Percentiles rank a stretch among this genome's conserved stretches.
These are phyloP conservation scores for Odocoileus hemionus DNA, from an alignment of 2,113 vertebrate species.

Conservation along the genomic window DNA sequence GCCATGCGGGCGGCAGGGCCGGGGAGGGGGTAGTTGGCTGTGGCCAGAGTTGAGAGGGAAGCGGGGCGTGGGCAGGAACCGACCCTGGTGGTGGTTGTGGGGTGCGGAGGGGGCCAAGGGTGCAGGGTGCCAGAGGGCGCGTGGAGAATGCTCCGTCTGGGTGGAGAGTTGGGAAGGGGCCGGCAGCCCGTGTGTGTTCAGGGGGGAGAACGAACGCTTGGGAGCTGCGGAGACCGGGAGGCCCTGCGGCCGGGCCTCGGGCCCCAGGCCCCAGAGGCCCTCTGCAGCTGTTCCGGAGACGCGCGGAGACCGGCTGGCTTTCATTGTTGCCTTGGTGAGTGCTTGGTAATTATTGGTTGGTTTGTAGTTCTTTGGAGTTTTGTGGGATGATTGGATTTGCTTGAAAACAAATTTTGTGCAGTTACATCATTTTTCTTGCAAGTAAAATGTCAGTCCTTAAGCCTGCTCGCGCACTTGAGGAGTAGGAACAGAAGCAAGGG, in stretches of 20 bases:
- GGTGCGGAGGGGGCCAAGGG: not conserved
- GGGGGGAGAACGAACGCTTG: not conserved
- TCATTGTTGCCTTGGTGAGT: conserved; percentile 18
- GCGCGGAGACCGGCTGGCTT: conserved; percentile 26
- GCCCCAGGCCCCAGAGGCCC: not conserved
- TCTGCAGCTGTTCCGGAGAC: not conserved
- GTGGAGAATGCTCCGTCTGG: not conserved
- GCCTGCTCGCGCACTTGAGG: not conserved
- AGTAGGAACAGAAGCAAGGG: not conserved
- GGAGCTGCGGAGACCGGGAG: not conserved
- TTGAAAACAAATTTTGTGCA: conserved; percentile 40
- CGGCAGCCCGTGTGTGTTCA: no score
- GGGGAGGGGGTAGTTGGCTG: not conserved
- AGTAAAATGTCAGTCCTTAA: not conserved
- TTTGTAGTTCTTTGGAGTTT: conserved; percentile 50
- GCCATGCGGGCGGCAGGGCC: not conserved
- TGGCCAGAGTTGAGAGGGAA: not conserved
- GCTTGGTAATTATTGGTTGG: conserved; percentile 49
- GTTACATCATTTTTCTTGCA: conserved; percentile 5
- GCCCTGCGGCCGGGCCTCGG: not conserved
- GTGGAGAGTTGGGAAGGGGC: no score
- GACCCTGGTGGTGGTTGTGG: not conserved
- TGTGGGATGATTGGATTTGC: conserved; percentile 42
- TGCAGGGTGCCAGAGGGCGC: not conserved
- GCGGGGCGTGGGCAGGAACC: not conserved